Evolutionary conservation across 2,797 vertebrate species (phyloP).

Genomic region (Craterocephalus amniculus): DNA sequence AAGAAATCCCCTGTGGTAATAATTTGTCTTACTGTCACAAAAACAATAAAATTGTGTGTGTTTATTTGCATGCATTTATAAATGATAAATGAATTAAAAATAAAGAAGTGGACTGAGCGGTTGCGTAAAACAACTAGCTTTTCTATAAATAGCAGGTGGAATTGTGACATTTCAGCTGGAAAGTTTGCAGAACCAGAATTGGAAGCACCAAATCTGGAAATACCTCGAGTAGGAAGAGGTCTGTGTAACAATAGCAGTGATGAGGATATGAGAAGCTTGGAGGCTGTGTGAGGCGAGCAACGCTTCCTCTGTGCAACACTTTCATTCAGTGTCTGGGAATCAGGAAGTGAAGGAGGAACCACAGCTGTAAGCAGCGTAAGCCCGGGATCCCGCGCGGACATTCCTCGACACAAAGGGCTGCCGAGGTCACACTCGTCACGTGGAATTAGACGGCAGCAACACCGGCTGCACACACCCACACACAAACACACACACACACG

Average conservation of each 20-base stretch:
- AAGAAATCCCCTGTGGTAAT: too few relatives aligned
- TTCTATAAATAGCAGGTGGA: too few relatives aligned
- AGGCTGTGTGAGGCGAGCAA: background rate
- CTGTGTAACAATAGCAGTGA: constrained; percentile 47
- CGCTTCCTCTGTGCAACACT: constrained; percentile 48
- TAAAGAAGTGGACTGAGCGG: too few relatives aligned
- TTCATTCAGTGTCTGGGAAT: constrained; percentile 33
- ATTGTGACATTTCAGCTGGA: too few relatives aligned
- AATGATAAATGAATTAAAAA: too few relatives aligned
- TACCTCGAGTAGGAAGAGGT: constrained; percentile 51
- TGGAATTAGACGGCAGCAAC: constrained; percentile 57
- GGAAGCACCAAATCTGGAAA: constrained; percentile 34
- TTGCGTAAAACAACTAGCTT: too few relatives aligned
- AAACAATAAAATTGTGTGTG: too few relatives aligned
- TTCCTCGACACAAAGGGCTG: constrained; percentile 78
- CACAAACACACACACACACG: constrained; percentile 34
- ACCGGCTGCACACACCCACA: constrained; percentile 10
- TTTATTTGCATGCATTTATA: too few relatives aligned
- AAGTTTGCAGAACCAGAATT: constrained; percentile 17
- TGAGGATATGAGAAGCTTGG: constrained; percentile 71
- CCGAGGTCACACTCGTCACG: constrained; percentile 64
- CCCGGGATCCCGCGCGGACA: constrained; percentile 4
- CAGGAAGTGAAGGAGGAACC: constrained; percentile 52
- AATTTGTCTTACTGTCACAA: too few relatives aligned
- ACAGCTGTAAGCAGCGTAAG: constrained; percentile 15